Conservation (phyloP, 2,888 invertebrate genomes). For the Sipunculus nudus region DNA sequence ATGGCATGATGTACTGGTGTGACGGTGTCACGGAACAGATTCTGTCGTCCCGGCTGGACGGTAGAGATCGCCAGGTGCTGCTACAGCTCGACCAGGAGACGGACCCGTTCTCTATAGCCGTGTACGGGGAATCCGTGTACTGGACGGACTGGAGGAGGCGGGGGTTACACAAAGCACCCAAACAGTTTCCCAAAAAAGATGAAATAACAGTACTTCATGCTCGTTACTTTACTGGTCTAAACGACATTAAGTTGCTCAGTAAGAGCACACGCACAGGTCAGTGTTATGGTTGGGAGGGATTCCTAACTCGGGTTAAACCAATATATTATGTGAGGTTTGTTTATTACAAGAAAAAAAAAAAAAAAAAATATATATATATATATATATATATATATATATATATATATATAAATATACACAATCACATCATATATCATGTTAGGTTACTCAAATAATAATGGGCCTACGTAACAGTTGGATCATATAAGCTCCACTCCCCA, state of each 20-base stretch:
- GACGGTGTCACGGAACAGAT: constrained; percentile 55
- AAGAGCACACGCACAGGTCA: constrained; percentile 12
- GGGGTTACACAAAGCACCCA: constrained; percentile 19
- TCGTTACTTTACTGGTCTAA: constrained; percentile 27
- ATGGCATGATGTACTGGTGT: constrained; percentile 56
- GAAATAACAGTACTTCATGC: neutral
- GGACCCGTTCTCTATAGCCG: constrained; percentile 56
- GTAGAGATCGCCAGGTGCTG: constrained; percentile 34
- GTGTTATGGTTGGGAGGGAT: no score
- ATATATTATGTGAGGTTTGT: no score
- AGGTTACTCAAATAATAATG: no score
- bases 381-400: no score
- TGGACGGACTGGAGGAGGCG: constrained; percentile 56
- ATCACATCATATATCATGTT: no score
- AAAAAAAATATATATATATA: no score
- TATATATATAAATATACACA: no score
- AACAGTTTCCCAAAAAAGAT: constrained; percentile 1
- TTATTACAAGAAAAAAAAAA: no score
- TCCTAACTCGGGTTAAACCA: no score
- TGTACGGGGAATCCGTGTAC: constrained; percentile 51
- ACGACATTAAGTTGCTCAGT: constrained; percentile 31
- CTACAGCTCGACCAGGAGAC: constrained; percentile 41
- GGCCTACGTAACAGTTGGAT: no score
- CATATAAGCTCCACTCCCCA: no score
- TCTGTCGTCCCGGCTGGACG: constrained; percentile 45